Evolutionary conservation across 2,888 invertebrate species (phyloP).

Genomic region (Lasiommata megera): DNA sequence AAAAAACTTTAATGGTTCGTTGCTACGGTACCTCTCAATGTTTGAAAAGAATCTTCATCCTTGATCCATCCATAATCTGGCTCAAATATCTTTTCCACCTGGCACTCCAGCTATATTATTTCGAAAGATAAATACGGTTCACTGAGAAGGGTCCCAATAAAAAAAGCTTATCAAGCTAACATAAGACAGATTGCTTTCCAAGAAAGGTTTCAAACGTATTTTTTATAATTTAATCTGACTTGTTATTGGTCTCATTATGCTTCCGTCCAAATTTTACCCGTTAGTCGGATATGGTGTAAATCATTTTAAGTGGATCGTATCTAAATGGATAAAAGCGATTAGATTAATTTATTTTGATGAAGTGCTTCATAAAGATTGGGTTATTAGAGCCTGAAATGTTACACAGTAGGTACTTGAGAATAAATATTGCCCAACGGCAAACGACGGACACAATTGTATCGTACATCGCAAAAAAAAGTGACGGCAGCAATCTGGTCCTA

Average conservation of each 20-base stretch:
- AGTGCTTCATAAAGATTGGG: background rate
- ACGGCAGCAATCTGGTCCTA: too few species aligned
- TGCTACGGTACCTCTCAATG: too few species aligned
- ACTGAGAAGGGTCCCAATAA: background rate
- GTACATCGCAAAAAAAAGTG: too few species aligned
- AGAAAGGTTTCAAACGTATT: conserved; percentile 3
- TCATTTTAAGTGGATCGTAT: conserved; percentile 12
- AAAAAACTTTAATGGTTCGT: too few species aligned
- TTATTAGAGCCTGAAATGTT: background rate
- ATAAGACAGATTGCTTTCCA: conserved; percentile 6
- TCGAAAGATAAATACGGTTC: background rate
- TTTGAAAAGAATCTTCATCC: too few species aligned
- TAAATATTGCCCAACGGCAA: too few species aligned
- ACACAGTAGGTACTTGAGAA: background rate
- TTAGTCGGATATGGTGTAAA: conserved; percentile 28
- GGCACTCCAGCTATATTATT: too few species aligned
- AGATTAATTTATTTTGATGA: background rate
- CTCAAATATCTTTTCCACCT: too few species aligned
- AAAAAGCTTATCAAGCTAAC: conserved; percentile 12
- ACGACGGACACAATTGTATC: too few species aligned
- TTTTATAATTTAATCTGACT: background rate
- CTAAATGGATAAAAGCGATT: conserved; percentile 7
- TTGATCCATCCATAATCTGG: too few species aligned
- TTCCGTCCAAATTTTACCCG: conserved; percentile 26
- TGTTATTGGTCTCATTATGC: conserved; percentile 24